phyloP scores from a whole-genome alignment of 1,140 invertebrate species.

The roundworm (Caenorhabditis elegans) region DNA sequence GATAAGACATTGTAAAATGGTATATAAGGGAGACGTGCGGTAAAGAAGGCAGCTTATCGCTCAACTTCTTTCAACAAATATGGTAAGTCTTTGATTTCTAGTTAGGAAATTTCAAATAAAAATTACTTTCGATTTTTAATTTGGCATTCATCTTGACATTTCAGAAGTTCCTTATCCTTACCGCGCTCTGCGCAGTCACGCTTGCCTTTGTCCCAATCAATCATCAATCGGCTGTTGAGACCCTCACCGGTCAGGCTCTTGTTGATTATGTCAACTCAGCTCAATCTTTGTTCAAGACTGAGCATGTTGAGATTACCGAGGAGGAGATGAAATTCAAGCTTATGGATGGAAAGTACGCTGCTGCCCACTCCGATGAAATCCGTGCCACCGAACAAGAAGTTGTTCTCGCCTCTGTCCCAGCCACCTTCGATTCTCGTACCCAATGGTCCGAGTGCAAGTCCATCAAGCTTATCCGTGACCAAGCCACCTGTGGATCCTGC shows the following conservation, averaged over 20 bases:
- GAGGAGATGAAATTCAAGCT: background rate
- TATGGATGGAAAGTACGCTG: background rate
- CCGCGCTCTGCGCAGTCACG: background rate
- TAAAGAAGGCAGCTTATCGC: background rate
- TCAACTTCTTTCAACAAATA: background rate
- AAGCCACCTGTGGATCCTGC: conserved; percentile 32
- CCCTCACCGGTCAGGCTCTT: conserved; percentile 14
- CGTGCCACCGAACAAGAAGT: background rate
- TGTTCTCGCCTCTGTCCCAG: background rate
- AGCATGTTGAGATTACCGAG: conserved; percentile 1
- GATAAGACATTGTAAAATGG: background rate
- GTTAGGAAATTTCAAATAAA: too few relatives aligned
- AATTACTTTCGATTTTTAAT: background rate
- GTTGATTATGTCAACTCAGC: conserved; percentile 30
- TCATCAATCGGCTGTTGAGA: background rate
- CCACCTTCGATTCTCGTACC: conserved; percentile 34
- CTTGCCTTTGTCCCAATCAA: conserved; percentile 16
- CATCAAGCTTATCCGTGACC: conserved; percentile 23
- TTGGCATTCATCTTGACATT: background rate
- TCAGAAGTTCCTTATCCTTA: background rate
- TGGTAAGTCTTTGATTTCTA: background rate
- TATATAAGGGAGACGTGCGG: background rate
- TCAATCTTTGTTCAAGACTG: conserved; percentile 2
- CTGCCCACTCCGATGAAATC: conserved; percentile 6
- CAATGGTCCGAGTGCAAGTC: conserved; percentile 35